Conservation (phyloP, 2,797 vertebrate genomes). For the Xenentodon cancila region DNA sequence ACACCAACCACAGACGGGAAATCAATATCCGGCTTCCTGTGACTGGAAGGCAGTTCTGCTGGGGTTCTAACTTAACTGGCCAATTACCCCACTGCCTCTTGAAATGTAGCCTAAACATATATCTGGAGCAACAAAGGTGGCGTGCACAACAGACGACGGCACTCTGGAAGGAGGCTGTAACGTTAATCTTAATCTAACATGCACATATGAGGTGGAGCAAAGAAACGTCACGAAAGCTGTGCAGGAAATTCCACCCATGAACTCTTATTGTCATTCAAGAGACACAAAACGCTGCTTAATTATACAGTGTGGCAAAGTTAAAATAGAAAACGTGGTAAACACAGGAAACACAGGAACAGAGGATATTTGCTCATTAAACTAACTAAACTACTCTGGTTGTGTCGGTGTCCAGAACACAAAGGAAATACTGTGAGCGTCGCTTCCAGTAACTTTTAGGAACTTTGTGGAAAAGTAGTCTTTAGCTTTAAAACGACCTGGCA, state of each 20-base stretch:
- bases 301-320: not conserved
- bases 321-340: not conserved
- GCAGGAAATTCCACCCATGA: conserved; percentile 30
- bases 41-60: conserved; percentile 41
- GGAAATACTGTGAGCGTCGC: not conserved
- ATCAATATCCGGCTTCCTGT: conserved; percentile 73
- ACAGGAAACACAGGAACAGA: conserved; percentile 6
- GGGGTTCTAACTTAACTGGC: conserved; percentile 25
- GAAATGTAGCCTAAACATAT: conserved; percentile 6
- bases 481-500: too few species aligned
- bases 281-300: conserved; percentile 5
- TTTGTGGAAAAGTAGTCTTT: too few species aligned
- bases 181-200: conserved; percentile 8
- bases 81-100: conserved; percentile 38
- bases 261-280: not conserved
- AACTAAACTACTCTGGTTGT: too few species aligned
- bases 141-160: not conserved
- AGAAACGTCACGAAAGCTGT: conserved; percentile 10
- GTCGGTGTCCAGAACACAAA: not conserved
- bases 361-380: not conserved
- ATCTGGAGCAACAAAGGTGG: not conserved
- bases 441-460: too few species aligned
- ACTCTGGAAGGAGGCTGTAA: not conserved
- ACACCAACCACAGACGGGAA: conserved; percentile 71
- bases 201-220: conserved; percentile 12